A percentile compares a stretch with the other conserved stretches of the same genome.
These are phyloP conservation scores for Lycocerus yunnanus DNA, from an alignment of 2,888 invertebrate genomes.

Conservation along the genomic window DNA sequence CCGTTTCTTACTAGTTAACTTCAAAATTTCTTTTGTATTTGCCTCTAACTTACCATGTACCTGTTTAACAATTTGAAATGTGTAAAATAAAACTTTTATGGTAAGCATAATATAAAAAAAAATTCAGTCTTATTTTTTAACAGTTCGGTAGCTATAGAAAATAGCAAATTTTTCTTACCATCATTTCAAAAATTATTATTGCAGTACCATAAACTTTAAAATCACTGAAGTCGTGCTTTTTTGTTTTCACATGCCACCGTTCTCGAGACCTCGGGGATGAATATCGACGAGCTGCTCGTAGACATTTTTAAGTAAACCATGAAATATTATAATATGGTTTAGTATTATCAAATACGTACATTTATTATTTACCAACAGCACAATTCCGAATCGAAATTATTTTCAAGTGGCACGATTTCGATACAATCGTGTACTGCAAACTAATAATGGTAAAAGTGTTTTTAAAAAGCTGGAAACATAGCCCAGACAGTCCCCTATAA, in stretches of 20 bases:
- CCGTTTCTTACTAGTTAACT: constrained; percentile 9
- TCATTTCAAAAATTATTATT: background rate
- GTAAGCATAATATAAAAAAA: background rate
- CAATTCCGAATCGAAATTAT: background rate
- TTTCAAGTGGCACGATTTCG: background rate
- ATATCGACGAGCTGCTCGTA: too few relatives aligned
- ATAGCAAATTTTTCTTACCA: background rate
- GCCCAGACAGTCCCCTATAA: constrained; percentile 27
- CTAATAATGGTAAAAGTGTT: constrained; percentile 20
- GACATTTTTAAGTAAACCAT: too few relatives aligned
- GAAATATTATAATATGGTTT: too few relatives aligned
- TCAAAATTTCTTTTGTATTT: constrained; percentile 6
- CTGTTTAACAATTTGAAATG: background rate
- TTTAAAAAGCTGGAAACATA: constrained; percentile 29
- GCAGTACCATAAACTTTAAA: background rate
- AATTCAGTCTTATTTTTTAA: background rate
- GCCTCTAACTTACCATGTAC: background rate
- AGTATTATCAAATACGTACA: too few relatives aligned
- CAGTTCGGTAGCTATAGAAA: background rate
- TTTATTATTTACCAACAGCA: too few relatives aligned
- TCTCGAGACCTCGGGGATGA: too few relatives aligned
- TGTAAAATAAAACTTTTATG: background rate
- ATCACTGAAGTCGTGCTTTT: background rate
- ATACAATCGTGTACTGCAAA: constrained; percentile 21
- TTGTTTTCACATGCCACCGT: background rate